These are phyloP conservation scores for Neoascia interrupta DNA, from an alignment of 2,888 invertebrate genomes.

Conservation along the genomic window DNA sequence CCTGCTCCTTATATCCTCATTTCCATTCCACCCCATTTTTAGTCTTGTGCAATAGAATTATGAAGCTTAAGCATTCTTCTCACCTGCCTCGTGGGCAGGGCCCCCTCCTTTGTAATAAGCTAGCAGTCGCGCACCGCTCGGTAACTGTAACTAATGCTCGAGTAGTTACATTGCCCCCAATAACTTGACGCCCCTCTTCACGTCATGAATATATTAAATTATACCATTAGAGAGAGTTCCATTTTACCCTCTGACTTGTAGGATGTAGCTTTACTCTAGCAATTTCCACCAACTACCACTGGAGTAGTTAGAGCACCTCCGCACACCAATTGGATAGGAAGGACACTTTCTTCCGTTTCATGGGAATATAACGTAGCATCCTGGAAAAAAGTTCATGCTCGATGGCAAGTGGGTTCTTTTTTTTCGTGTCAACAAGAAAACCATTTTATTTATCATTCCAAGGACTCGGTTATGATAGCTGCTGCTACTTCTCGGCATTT, in stretches of 20 bases:
- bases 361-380: neutral
- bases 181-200: too few species aligned
- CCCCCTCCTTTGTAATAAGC: neutral
- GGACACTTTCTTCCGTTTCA: neutral
- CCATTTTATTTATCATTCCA: neutral
- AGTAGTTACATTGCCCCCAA: too few species aligned
- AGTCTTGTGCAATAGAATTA: neutral
- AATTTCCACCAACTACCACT: constrained; percentile 2
- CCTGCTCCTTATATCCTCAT: neutral
- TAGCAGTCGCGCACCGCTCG: neutral
- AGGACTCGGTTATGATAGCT: too few species aligned
- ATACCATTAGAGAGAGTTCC: constrained; percentile 3
- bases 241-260: neutral
- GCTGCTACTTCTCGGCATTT: too few species aligned
- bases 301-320: neutral
- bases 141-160: neutral
- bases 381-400: neutral
- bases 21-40: neutral
- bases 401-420: neutral
- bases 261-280: constrained; percentile 1
- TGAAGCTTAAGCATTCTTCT: constrained; percentile 3
- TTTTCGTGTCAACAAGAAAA: neutral
- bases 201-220: constrained; percentile 46
- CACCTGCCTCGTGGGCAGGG: constrained; percentile 6
- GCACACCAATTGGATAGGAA: neutral